phyloP scores from a whole-genome alignment of 2,888 invertebrate genomes.

The Julus scandinavius region DNA sequence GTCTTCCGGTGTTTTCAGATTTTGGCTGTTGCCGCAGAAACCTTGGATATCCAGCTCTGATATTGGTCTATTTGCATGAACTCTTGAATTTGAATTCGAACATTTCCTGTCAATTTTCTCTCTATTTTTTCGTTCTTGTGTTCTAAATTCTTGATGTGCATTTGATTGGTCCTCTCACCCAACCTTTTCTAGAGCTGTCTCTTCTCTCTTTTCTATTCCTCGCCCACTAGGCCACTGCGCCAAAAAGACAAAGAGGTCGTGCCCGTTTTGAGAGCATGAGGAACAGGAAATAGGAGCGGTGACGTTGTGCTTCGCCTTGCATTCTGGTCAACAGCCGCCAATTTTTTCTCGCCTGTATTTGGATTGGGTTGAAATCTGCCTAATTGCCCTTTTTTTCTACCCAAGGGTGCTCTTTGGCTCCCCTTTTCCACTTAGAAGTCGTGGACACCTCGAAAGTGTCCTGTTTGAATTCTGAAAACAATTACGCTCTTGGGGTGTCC shows the following conservation, averaged over 20 bases:
- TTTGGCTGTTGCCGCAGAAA: not conserved
- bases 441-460: not conserved
- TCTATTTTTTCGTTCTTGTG: not conserved
- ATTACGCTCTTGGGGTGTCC: not conserved
- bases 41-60: not conserved
- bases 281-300: slow-evolving; percentile 34
- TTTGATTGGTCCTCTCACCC: not conserved
- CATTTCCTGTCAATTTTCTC: not conserved
- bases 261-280: slow-evolving; percentile 35
- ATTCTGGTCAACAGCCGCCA: slow-evolving; percentile 23
- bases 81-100: not conserved
- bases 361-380: not conserved
- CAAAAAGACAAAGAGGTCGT: slow-evolving; percentile 6
- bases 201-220: slow-evolving; percentile 39
- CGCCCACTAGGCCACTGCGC: slow-evolving; percentile 33
- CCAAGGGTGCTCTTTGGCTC: not conserved
- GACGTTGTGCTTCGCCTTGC: slow-evolving; percentile 28
- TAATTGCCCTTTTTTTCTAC: not conserved
- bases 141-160: not conserved
- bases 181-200: slow-evolving; percentile 30
- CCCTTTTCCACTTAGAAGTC: not conserved
- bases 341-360: slow-evolving; percentile 1
- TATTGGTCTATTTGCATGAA: not conserved
- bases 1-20: not conserved
- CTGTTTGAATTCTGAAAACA: not conserved